Base-by-base conservation (phyloP, 2,113 vertebrate species). In the Empidonax alnorum region DNA sequence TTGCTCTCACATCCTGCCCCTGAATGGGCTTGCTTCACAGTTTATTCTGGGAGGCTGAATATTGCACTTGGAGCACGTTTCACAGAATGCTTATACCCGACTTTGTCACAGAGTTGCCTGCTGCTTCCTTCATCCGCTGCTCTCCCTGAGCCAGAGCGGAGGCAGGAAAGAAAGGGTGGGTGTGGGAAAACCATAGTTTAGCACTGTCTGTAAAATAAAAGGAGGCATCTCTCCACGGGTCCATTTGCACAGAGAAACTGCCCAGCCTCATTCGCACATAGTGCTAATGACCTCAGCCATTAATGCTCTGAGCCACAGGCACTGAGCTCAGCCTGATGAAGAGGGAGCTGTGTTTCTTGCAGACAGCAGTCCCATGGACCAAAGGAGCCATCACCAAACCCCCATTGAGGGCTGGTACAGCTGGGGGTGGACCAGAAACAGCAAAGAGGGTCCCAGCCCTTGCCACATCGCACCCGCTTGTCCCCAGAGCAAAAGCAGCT, bases 381-480 rank as follows among this genome's bases (percentile, higher is more conserved):
- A 3, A 42, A 67, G 20, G 30, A 85, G 66, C 22, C 31, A 16
- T 13, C 69, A 25, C 15, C 13, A 39, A 59, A 14, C 39, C 20
- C 35, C 25, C 6, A 3, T 0, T 1, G 2, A 2, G 5, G 62
- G 62, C 31, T 63, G 52, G 35, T 28, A 58, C 13, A 65, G 58
- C 52, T 7, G 1, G 85, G 47, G n/a, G 14, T 41, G n/a, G 53
- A 75, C 30, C 47, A 82, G 25, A 19, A 75, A 21, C 47, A 68
- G 17, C 41, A 39, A 49, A 18, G 13, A 10, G 10, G 2, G 5
- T 63, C 42, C 15, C 87, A 85, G 77, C 33, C 56, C 69, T 33
- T 18, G 2, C 4, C 1, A 14, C 39, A 7, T 14, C 15, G 69
- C 31, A 52, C 22, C 7, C 0, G 0, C 1, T 0, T 14, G 17